phyloP scores from a whole-genome alignment of 2,888 invertebrate genomes.

The Falcaria lacertinaria region DNA sequence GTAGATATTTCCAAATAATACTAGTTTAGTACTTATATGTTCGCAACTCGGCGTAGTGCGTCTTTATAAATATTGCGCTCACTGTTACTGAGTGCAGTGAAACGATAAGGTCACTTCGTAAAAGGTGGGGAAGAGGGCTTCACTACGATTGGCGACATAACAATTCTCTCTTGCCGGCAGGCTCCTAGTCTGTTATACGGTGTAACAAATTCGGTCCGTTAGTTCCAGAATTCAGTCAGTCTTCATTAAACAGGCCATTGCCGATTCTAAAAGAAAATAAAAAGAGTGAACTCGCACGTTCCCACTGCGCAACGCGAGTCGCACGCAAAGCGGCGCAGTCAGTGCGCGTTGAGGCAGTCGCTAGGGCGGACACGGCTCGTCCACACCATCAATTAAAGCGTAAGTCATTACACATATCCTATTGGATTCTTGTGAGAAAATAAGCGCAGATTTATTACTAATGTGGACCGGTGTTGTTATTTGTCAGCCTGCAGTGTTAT shows the following conservation, averaged over 20 bases:
- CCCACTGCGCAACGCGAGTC: constrained; percentile 41
- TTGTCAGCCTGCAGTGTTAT: constrained; percentile 11
- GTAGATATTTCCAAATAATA: not conserved
- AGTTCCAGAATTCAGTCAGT: constrained; percentile 20
- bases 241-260: constrained; percentile 25
- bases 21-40: constrained; percentile 11
- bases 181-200: no score
- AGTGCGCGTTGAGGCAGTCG: constrained; percentile 57
- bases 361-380: constrained; percentile 46
- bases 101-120: constrained; percentile 66
- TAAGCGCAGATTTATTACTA: constrained; percentile 15
- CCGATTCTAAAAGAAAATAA: constrained; percentile 40
- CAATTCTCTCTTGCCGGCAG: no score
- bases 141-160: constrained; percentile 32
- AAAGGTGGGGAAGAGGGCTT: constrained; percentile 55
- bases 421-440: constrained; percentile 42
- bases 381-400: constrained; percentile 34
- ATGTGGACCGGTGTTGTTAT: constrained; percentile 17
- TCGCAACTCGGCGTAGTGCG: constrained; percentile 20
- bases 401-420: constrained; percentile 40
- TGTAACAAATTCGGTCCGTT: no score
- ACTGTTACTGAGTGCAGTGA: constrained; percentile 62
- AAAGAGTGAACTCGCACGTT: constrained; percentile 41
- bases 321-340: constrained; percentile 32
- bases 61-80: constrained; percentile 44